A percentile compares a stretch with the other conserved stretches of the same genome.
These are phyloP conservation scores for Lathronympha strigana DNA, from an alignment of 2,888 invertebrate species.

Conservation along the genomic window DNA sequence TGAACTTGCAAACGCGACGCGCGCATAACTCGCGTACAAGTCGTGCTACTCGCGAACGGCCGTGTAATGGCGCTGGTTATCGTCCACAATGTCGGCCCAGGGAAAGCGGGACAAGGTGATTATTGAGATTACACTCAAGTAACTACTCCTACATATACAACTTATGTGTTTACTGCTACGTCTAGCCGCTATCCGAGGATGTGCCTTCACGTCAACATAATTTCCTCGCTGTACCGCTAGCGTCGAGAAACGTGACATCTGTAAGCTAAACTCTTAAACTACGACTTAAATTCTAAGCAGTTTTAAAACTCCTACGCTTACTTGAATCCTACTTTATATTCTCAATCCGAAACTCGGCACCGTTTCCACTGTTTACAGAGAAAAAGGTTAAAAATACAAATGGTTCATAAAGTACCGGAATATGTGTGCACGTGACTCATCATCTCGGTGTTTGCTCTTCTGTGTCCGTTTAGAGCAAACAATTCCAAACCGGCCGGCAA, in stretches of 20 bases:
- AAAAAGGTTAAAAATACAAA: conserved; percentile 41
- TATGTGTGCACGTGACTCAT: conserved; percentile 42
- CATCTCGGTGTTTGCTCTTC: conserved; percentile 37
- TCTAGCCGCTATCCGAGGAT: conserved; percentile 13
- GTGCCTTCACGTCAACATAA: conserved; percentile 2
- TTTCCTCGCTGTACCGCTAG: conserved; percentile 4
- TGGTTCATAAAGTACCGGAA: conserved; percentile 42
- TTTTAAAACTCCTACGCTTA: conserved; percentile 32
- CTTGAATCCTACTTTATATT: conserved; percentile 37
- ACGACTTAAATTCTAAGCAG: conserved; percentile 18
- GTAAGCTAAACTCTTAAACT: conserved; percentile 24
- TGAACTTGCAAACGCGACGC: conserved; percentile 15
- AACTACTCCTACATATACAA: conserved; percentile 12
- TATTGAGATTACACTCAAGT: conserved; percentile 31
- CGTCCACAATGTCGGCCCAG: conserved; percentile 19
- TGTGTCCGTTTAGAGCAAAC: conserved; percentile 40
- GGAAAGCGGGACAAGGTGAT: conserved; percentile 28
- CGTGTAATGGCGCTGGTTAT: conserved; percentile 18
- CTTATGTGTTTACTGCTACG: conserved; percentile 3
- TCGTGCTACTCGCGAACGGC: conserved; percentile 3
- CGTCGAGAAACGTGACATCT: neutral
- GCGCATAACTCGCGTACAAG: conserved; percentile 17
- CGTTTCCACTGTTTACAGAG: conserved; percentile 39
- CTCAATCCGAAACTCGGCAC: conserved; percentile 34
- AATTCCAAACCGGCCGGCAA: conserved; percentile 31